Conservation (phyloP, 2,113 vertebrate species). For the Erinaceus europaeus region DNA sequence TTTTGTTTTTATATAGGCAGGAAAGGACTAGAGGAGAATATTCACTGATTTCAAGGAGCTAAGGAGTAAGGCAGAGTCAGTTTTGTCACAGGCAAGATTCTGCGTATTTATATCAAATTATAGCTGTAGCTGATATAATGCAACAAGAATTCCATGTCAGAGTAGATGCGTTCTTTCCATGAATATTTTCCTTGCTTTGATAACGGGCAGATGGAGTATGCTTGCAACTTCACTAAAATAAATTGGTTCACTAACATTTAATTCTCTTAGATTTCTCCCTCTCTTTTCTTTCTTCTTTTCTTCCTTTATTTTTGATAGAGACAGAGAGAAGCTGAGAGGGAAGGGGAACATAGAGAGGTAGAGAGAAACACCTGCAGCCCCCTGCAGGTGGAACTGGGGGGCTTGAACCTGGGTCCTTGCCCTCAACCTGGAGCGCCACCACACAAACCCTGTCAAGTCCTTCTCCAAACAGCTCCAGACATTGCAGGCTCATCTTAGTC, state of each 20-base stretch:
- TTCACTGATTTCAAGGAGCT: constrained; percentile 19
- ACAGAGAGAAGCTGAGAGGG: too few relatives aligned
- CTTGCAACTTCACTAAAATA: background rate
- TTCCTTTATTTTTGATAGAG: too few relatives aligned
- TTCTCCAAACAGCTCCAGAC: background rate
- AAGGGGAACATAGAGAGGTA: too few relatives aligned
- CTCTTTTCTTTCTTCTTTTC: too few relatives aligned
- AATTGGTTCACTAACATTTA: background rate
- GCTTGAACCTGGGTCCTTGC: too few relatives aligned
- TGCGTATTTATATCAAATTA: constrained; percentile 12
- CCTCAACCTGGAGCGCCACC: too few relatives aligned
- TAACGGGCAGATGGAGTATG: background rate
- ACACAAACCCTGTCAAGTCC: too few relatives aligned
- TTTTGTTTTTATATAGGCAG: constrained; percentile 32
- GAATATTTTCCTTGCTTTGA: background rate
- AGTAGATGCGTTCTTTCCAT: background rate
- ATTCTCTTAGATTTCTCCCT: too few relatives aligned
- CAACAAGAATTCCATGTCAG: background rate
- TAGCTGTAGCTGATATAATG: background rate
- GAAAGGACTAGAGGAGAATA: background rate
- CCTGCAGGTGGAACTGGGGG: too few relatives aligned
- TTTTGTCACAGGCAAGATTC: constrained; percentile 8
- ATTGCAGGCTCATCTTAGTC: background rate
- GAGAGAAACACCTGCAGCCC: too few relatives aligned
- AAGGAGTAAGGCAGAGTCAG: background rate